These are phyloP conservation scores for Drosophila orena DNA, from an alignment of 1,140 invertebrate species.

Conservation along the genomic window DNA sequence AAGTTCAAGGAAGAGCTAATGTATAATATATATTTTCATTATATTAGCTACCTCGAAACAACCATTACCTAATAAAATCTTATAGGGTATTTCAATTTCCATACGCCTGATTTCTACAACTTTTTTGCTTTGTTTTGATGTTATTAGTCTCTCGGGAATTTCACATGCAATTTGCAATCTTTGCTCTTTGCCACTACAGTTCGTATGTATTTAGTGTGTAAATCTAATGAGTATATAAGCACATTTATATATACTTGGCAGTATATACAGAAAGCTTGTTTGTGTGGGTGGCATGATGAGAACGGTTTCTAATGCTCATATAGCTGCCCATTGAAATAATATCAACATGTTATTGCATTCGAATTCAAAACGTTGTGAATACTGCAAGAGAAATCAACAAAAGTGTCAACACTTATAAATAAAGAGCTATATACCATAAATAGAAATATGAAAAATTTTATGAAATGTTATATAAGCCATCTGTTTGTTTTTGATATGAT, in stretches of 20 bases:
- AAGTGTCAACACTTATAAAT: slow-evolving; percentile 38
- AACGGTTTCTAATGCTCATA: slow-evolving; percentile 5
- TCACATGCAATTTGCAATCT: slow-evolving; percentile 70
- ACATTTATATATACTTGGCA: slow-evolving; percentile 24
- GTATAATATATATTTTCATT: too few relatives aligned
- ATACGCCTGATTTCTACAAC: not conserved
- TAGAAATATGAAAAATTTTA: not conserved
- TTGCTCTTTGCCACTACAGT: slow-evolving; percentile 31
- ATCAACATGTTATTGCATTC: slow-evolving; percentile 63
- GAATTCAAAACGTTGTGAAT: slow-evolving; percentile 41
- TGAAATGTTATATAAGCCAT: not conserved
- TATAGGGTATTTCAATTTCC: slow-evolving; percentile 20
- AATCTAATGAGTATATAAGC: slow-evolving; percentile 61
- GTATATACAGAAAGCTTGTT: not conserved
- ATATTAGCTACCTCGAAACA: too few relatives aligned
- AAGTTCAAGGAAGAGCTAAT: too few relatives aligned
- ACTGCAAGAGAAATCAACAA: slow-evolving; percentile 34
- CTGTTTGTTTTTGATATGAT: not conserved
- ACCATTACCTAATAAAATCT: not conserved
- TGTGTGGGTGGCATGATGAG: slow-evolving; percentile 50
- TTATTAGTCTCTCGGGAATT: slow-evolving; percentile 71
- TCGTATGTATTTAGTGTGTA: slow-evolving; percentile 59
- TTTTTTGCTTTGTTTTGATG: slow-evolving; percentile 29
- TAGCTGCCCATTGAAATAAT: slow-evolving; percentile 8
- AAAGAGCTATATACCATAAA: not conserved